Evolutionary conservation across 2,888 invertebrate species (phyloP), one percentile per base, ranked within the genome.

Genomic region (Apocheima hispidaria): DNA sequence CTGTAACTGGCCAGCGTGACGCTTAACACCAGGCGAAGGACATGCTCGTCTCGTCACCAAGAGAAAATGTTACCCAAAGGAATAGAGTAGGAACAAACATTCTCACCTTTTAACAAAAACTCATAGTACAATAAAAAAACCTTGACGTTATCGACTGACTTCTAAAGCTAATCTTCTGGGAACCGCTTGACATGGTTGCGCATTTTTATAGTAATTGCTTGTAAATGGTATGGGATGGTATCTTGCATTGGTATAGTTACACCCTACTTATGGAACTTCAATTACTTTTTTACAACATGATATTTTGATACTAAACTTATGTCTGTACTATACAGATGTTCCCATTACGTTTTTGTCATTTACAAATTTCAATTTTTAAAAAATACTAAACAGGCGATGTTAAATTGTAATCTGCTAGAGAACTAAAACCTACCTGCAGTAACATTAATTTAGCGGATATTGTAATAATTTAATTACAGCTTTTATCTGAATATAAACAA

Each of bases 171-270:
- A 10, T 20, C 36, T n/a, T 44, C 41, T 50, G 23, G 20, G 16
- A 33, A 41, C 20, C 26, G 41, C 14, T 50, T 50, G 36, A 35
- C 41, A 57, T 57, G 20, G 33, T 33, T 30, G 18, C 9, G 43
- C 35, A 23, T 14, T 38, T 51, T 38, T 12, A 36, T 18, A 14
- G 36, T 52, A 52, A 59, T 59, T 52, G 46, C 52, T 46, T 52
- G 52, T 46, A 58, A 52, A 52, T 33, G 52, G 23, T 16, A n/a
- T 51, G 26, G 0, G 12, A 49, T 21, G n/a, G 12, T 7, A 40
- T 3, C 23, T 14, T 41, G 21, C 14, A 38, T 12, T 26, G 35
- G 16, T 9, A 18, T 14, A 40, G 36, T 48, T n/a, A 40, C 23
- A 40, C 20, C 14, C 5, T 55, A 23, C 35, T 0, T 43, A n/a